Evolutionary conservation across 2,888 invertebrate genomes (phyloP).

Genomic region (Pachliopta kotzebuea): DNA sequence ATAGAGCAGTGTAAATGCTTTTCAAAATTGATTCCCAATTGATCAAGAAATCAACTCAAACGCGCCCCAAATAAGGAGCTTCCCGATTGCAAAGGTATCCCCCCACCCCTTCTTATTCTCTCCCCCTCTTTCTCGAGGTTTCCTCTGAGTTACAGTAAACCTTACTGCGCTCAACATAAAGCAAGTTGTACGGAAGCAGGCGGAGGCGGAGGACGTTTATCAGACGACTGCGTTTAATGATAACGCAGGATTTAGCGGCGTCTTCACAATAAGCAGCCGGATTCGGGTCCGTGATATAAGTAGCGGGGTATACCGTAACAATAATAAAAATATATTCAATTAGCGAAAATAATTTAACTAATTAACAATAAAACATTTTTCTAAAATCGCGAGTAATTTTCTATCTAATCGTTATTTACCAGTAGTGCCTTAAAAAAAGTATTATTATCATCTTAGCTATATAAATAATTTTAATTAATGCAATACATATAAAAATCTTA

Average conservation of each 20-base stretch:
- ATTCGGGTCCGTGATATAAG: constrained; percentile 38
- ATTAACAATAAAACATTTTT: no score
- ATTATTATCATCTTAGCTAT: no score
- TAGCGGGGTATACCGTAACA: not conserved
- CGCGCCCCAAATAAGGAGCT: constrained; percentile 49
- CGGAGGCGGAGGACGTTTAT: constrained; percentile 51
- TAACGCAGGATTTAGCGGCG: constrained; percentile 59
- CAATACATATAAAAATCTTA: no score
- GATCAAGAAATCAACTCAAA: constrained; percentile 54
- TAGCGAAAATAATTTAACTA: no score
- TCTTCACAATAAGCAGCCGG: constrained; percentile 51
- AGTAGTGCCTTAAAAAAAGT: no score
- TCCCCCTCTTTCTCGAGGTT: no score
- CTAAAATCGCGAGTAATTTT: no score
- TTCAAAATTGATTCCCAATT: constrained; percentile 24
- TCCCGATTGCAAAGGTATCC: constrained; percentile 34
- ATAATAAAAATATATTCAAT: no score
- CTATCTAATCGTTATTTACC: no score
- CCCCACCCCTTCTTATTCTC: no score
- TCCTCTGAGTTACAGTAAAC: constrained; percentile 36
- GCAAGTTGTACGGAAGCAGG: constrained; percentile 35
- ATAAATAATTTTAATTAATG: no score
- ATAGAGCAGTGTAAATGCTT: no score
- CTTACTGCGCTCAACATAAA: constrained; percentile 39
- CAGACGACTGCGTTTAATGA: constrained; percentile 54